A percentile compares a stretch with the other conserved stretches of the same genome.
Conservation (phyloP, 2,113 vertebrate species). For the Rana temporaria region DNA sequence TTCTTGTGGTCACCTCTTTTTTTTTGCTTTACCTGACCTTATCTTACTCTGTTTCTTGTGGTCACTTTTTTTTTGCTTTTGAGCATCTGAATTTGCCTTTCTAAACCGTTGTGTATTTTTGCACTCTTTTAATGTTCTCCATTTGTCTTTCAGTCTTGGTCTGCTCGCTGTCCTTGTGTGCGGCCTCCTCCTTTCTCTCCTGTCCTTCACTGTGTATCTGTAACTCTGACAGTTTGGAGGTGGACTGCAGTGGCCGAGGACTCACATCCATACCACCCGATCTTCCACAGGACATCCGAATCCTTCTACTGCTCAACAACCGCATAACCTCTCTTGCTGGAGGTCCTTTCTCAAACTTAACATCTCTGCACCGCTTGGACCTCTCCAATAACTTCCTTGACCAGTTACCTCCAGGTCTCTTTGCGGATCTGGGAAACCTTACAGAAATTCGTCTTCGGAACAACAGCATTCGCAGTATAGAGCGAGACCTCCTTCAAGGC, state of each 20-base stretch:
- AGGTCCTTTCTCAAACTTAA: conserved; percentile 88
- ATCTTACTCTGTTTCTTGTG: too few species aligned
- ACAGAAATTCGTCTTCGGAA: conserved; percentile 90
- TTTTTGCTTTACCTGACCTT: too few species aligned
- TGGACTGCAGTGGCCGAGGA: conserved; percentile 89
- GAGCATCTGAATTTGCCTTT: too few species aligned
- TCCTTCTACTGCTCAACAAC: conserved; percentile 94
- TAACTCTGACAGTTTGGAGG: conserved; percentile 79
- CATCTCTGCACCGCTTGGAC: conserved; percentile 89
- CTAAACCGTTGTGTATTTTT: too few species aligned
- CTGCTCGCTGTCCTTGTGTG: conserved; percentile 79
- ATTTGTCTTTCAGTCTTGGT: conserved; percentile 76
- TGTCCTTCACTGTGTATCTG: conserved; percentile 91
- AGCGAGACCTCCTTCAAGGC: conserved; percentile 87
- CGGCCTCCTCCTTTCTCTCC: conserved; percentile 71
- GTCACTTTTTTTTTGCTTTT: too few species aligned
- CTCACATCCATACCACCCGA: conserved; percentile 85
- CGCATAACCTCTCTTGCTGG: conserved; percentile 84
- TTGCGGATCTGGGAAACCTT: conserved; percentile 88
- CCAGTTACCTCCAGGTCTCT: conserved; percentile 86
- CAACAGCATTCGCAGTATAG: conserved; percentile 92
- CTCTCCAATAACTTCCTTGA: conserved; percentile 98
- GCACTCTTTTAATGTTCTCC: conserved; percentile 30
- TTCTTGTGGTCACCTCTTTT: too few species aligned
- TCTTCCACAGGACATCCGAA: conserved; percentile 83